Conservation (phyloP, 2,888 invertebrate genomes). For the Anthrax anthrax region DNA sequence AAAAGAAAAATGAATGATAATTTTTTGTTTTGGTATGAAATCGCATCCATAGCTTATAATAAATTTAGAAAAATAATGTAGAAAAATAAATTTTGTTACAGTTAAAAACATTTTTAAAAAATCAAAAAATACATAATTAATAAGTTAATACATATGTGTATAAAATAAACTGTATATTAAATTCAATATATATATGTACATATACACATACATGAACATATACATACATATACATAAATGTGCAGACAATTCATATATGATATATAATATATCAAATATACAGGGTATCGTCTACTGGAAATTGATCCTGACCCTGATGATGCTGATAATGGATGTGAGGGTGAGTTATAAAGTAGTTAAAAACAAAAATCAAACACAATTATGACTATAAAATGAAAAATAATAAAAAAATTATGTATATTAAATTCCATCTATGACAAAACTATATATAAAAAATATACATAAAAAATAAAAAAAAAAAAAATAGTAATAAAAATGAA, state of each 20-base stretch:
- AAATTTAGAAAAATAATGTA: too few species aligned
- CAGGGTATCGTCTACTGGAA: constrained; percentile 14
- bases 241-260: constrained; percentile 2
- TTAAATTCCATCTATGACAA: neutral
- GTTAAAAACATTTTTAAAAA: too few species aligned
- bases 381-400: neutral
- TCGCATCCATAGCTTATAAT: too few species aligned
- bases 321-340: constrained; percentile 13
- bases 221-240: constrained; percentile 1
- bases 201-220: neutral
- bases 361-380: neutral
- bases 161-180: too few species aligned
- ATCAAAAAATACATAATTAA: too few species aligned
- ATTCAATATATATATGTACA: too few species aligned
- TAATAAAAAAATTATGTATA: neutral
- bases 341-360: constrained; percentile 11
- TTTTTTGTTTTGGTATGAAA: too few species aligned
- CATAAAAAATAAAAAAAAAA: neutral
- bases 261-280: neutral
- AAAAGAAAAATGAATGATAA: too few species aligned
- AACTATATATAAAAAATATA: neutral
- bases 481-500: too few species aligned
- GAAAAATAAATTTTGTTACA: too few species aligned
- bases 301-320: constrained; percentile 11
- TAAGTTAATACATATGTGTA: too few species aligned